These are phyloP conservation scores for Polymixis flavicincta DNA, from an alignment of 2,888 invertebrate species.

Conservation along the genomic window DNA sequence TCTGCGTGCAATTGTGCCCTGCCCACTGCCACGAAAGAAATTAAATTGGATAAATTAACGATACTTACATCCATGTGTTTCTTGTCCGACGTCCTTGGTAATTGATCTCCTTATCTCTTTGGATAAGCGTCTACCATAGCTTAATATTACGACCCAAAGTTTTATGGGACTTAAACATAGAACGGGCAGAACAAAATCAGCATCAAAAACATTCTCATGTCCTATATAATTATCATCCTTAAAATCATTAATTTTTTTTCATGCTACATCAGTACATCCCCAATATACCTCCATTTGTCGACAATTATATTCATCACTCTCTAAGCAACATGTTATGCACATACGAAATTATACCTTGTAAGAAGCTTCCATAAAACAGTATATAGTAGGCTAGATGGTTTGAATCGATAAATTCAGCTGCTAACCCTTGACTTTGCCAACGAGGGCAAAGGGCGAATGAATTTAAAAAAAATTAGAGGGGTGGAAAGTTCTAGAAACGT, in stretches of 20 bases:
- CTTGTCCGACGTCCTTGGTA: too few species aligned
- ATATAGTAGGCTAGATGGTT: neutral
- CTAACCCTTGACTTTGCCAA: conserved; percentile 7
- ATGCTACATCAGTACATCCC: neutral
- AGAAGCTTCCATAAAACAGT: neutral
- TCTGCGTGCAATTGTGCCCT: too few species aligned
- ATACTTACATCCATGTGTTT: too few species aligned
- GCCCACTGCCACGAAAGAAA: too few species aligned
- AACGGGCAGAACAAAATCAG: neutral
- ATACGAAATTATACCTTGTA: neutral
- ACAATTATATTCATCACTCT: neutral
- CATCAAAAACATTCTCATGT: neutral
- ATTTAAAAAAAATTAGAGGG: conserved; percentile 26
- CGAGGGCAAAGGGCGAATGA: conserved; percentile 15
- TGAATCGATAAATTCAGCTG: neutral
- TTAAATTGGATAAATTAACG: too few species aligned
- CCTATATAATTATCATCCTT: neutral
- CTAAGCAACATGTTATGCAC: too few species aligned
- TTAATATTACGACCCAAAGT: neutral
- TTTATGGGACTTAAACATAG: neutral
- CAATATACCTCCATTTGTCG: too few species aligned
- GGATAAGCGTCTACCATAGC: neutral
- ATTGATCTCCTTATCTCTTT: too few species aligned
- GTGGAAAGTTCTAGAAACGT: conserved; percentile 32
- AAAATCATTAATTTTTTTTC: too few species aligned